Percentiles rank a stretch among this genome's conserved stretches.
phyloP scores from a whole-genome alignment of 2,797 vertebrate genomes.

The Furcifer pardalis region DNA sequence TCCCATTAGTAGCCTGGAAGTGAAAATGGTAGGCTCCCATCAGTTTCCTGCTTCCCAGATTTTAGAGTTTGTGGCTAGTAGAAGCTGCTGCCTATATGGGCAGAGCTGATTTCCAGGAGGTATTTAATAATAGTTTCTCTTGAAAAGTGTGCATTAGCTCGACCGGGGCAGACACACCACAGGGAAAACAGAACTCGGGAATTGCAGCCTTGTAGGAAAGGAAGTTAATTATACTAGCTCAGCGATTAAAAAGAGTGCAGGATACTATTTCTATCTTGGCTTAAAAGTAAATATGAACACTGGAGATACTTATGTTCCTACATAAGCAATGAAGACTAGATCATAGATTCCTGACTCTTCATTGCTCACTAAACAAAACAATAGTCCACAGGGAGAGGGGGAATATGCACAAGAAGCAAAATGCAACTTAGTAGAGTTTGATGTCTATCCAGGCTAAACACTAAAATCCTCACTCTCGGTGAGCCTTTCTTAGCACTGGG shows the following conservation, averaged over 20 bases:
- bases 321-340: not conserved
- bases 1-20: not conserved
- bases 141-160: not conserved
- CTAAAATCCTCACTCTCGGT: not conserved
- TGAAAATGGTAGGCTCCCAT: not conserved
- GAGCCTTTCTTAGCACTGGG: not conserved
- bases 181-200: slow-evolving; percentile 25
- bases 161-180: slow-evolving; percentile 12
- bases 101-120: not conserved
- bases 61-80: not conserved
- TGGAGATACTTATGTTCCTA: not conserved
- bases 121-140: not conserved
- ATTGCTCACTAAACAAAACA: slow-evolving; percentile 7
- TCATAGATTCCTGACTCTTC: not conserved
- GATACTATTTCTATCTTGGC: slow-evolving; percentile 13
- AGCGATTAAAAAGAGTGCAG: slow-evolving; percentile 22
- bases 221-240: slow-evolving; percentile 36
- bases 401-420: not conserved
- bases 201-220: not conserved
- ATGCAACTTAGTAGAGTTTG: not conserved
- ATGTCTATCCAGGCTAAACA: not conserved
- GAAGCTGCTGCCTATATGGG: not conserved
- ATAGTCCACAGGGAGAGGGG: not conserved
- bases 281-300: slow-evolving; percentile 7
- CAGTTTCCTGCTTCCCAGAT: not conserved